Conservation (phyloP, 64 coral and sea anemone genomes). For the Montipora foliosa region DNA sequence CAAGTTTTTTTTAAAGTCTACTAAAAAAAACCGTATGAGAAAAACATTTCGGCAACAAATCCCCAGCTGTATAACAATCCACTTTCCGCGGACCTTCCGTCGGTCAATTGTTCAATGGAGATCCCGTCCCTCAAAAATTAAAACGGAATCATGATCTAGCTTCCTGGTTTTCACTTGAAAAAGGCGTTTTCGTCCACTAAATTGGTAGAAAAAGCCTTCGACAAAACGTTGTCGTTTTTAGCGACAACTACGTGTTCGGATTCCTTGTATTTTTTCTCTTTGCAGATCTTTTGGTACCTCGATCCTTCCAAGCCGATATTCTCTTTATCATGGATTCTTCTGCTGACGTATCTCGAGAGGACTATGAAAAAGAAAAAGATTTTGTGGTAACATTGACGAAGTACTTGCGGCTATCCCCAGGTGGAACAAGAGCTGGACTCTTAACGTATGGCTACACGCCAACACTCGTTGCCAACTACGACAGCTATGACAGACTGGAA, state of each 20-base stretch:
- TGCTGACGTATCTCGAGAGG: constrained; percentile 29
- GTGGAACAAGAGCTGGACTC: constrained; percentile 47
- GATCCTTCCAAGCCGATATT: constrained; percentile 63
- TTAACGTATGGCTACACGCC: constrained; percentile 65
- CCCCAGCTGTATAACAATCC: no score
- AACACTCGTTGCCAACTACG: constrained; percentile 10
- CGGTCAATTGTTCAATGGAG: no score
- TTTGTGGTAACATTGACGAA: constrained; percentile 66
- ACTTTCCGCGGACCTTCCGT: no score
- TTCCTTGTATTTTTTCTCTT: neutral
- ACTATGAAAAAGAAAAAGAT: constrained; percentile 72
- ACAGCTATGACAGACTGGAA: neutral
- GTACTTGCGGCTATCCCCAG: constrained; percentile 62
- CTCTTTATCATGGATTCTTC: constrained; percentile 87
- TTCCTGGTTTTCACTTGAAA: no score
- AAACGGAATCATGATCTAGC: no score
- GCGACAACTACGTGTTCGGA: neutral
- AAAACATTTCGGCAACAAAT: no score
- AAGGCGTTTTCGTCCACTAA: no score
- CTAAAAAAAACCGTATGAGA: no score
- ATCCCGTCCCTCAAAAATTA: no score
- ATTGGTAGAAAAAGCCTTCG: no score
- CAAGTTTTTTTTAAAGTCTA: no score
- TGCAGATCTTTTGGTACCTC: constrained; percentile 21
- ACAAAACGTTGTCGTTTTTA: no score